phyloP scores from a whole-genome alignment of 2,888 invertebrate species.

The Leucozona laternaria region DNA sequence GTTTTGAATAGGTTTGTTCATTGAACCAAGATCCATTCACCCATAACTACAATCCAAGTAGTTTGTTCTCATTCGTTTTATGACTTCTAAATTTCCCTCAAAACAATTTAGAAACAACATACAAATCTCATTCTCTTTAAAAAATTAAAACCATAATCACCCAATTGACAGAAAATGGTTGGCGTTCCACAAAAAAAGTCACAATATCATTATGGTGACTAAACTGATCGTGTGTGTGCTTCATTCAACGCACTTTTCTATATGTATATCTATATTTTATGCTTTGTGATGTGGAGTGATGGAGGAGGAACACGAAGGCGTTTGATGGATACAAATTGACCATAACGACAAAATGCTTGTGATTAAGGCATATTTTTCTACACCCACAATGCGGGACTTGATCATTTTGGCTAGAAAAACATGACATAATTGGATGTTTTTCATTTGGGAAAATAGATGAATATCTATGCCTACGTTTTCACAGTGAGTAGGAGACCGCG shows the following conservation, averaged over 20 bases:
- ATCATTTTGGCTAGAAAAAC: constrained; percentile 44
- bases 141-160: constrained; percentile 47
- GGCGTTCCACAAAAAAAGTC: constrained; percentile 34
- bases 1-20: constrained; percentile 58
- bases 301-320: constrained; percentile 61
- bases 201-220: constrained; percentile 51
- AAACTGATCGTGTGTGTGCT: constrained; percentile 19
- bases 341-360: constrained; percentile 54
- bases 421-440: constrained; percentile 42
- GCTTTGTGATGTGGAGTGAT: constrained; percentile 13
- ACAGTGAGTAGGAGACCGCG: constrained; percentile 40
- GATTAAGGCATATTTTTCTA: constrained; percentile 50
- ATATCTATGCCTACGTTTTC: neutral
- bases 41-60: constrained; percentile 12
- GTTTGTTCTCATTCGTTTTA: constrained; percentile 11
- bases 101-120: neutral
- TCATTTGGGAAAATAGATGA: constrained; percentile 1
- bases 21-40: constrained; percentile 63
- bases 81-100: constrained; percentile 40
- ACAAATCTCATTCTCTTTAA: neutral
- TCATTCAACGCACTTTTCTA: constrained; percentile 41
- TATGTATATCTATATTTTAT: constrained; percentile 1
- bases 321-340: constrained; percentile 65
- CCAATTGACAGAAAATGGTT: constrained; percentile 61
- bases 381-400: constrained; percentile 52